phyloP scores from a whole-genome alignment of 2,113 vertebrate genomes.

The Seriola dumerili region DNA sequence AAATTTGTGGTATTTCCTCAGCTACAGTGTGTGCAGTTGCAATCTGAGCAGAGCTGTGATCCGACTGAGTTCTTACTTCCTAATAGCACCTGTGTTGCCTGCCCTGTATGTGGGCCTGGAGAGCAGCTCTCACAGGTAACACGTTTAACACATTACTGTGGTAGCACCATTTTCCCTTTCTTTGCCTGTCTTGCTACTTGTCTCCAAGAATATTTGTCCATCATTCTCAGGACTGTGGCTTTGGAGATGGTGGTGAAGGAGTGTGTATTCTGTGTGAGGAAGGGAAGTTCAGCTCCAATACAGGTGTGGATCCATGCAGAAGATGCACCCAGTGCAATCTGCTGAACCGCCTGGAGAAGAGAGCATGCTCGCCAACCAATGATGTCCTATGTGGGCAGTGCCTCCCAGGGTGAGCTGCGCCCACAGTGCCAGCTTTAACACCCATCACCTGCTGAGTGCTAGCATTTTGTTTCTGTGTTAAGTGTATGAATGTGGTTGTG shows the following conservation, averaged over 20 bases:
- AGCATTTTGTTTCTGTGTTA: background rate
- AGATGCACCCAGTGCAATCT: slow-evolving; percentile 70
- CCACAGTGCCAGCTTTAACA: accelerated
- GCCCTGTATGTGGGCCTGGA: slow-evolving; percentile 67
- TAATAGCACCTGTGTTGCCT: slow-evolving; percentile 67
- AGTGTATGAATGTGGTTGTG: background rate
- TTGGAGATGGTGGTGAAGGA: slow-evolving; percentile 68
- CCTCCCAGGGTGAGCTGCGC: slow-evolving; percentile 44
- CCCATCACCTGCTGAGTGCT: background rate
- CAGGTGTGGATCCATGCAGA: slow-evolving; percentile 68
- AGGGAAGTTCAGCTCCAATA: slow-evolving; percentile 64
- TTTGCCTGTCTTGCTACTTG: background rate
- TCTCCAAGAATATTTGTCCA: background rate
- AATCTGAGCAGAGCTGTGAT: slow-evolving; percentile 66
- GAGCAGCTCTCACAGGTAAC: slow-evolving; percentile 75
- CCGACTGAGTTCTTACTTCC: slow-evolving; percentile 67
- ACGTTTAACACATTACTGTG: background rate
- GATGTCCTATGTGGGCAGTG: slow-evolving; percentile 69
- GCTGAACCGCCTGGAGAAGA: slow-evolving; percentile 65
- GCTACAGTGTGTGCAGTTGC: slow-evolving; percentile 41
- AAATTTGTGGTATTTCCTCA: slow-evolving; percentile 33
- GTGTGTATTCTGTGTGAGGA: slow-evolving; percentile 62
- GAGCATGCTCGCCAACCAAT: slow-evolving; percentile 38
- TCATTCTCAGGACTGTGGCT: slow-evolving; percentile 73
- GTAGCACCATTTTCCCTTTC: background rate